Evolutionary conservation across 2,797 vertebrate species (phyloP), one percentile per base, ranked within the genome.

Genomic region (Sebastes hubbsi): DNA sequence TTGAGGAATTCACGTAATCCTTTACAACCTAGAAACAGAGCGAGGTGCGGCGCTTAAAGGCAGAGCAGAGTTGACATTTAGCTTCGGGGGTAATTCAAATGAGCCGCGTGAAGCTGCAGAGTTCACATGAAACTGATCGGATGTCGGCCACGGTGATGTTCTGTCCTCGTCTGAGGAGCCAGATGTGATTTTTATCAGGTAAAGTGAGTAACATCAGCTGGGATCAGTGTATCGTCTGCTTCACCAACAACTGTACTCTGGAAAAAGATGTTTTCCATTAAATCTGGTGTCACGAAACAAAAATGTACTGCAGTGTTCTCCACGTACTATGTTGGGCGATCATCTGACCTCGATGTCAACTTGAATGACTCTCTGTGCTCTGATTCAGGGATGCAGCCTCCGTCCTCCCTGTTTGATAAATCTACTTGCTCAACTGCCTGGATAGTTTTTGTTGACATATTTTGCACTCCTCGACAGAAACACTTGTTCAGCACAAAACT

Each of bases 1-100:
- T 76, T 62, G 22, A 77, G 66, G 65, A 80, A 58, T 59, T 81
- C 60, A 42, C 18, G 8, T 86, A 82, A 88, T 85, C 75, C 67
- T 71, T 64, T 56, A 58, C 69, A 55, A 66, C 29, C 32, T 55
- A 22, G 73, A 72, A 82, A 75, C 25, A 38, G 67, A 62, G 58
- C 14, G 38, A 68, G 73, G 60, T 63, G 30, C 42, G 20, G 59
- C 3, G 24, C 62, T 58, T 58, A 20, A 64, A 82, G 52, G 38
- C 38, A 42, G 38, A 42, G 27, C 61, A 6, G 16, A n/a, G 73
- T 86, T 88, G 42, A 64, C 58, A 4, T 72, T 36, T 65, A 55
- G 82, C 72, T 38, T 24, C 4, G 58, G 59, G 65, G 36, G 36
- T 32, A 29, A 42, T 67, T 65, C 24, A 34, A 49, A 81, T 22